Base-by-base conservation (phyloP, 2,888 invertebrate genomes). In the Enchytraeus crypticus region DNA sequence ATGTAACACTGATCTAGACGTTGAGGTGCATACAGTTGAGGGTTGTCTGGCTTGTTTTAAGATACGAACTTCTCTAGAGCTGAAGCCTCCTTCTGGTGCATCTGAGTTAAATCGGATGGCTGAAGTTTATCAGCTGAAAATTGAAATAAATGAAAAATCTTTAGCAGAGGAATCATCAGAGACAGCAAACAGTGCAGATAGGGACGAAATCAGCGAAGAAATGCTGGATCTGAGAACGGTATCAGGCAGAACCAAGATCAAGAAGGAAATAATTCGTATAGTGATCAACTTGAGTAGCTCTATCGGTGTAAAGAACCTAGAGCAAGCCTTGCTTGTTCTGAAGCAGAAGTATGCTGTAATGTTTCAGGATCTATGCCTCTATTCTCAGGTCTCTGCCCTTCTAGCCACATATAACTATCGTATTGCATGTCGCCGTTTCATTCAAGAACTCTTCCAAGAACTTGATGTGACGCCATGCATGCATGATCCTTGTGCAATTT, bases 401-500 rank as follows among this genome's bases (percentile, higher is more conserved):
- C 81, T 95, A 60, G 85, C 88, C 0, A 84, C 85, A 58, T 88
- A 87, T 76, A 87, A 88, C 49, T 92, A 90, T 79, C 85, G 91
- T 73, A 82, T 92, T 73, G 84, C 85, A 64, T 87, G 91, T 2
- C 84, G 95, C 14, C 84, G 92, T 60, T 90, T 93, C 79, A 82
- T 96, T 33, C 95, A 96, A 77, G 96, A 96, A 78, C 82, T 96
- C 43, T 96, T 96, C 79, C 83, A 90, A 56, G 95, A 95, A 74
- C 83, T 89, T 23, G 32, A 55, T 53, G 26, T 47, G n/a, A n/a
- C n/a, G n/a, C n/a, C n/a, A n/a, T n/a, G n/a, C n/a, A n/a, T n/a
- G n/a, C n/a, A n/a, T n/a, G n/a, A n/a, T n/a, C n/a, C n/a, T n/a
- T n/a, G n/a, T n/a, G n/a, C n/a, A n/a, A n/a, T n/a, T n/a, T n/a